Evolutionary conservation across 1,140 invertebrate species (phyloP).

Genomic region (Aphaenogaster ashmeadi): DNA sequence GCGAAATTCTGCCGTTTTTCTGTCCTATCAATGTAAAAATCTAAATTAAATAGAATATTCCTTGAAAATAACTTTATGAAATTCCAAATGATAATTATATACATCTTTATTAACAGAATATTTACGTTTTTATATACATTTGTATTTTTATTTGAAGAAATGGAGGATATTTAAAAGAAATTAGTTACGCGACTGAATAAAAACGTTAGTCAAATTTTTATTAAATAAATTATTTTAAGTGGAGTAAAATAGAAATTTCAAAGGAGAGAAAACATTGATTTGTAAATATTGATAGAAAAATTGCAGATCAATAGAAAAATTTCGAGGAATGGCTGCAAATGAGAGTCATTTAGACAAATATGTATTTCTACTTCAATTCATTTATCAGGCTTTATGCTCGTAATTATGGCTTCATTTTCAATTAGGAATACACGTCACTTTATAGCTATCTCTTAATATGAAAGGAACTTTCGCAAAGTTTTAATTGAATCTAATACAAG

Average conservation of each 20-base stretch:
- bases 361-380: background rate
- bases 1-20: conserved; percentile 6
- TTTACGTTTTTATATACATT: background rate
- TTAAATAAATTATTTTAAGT: background rate
- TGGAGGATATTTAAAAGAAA: background rate
- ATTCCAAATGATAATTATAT: background rate
- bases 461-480: conserved; percentile 24
- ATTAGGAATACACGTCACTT: background rate
- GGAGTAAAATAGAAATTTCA: background rate
- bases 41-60: background rate
- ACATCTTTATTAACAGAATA: background rate
- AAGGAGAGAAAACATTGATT: background rate
- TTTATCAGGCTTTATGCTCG: conserved; percentile 11
- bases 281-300: background rate
- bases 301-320: background rate
- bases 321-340: background rate
- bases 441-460: conserved; percentile 43
- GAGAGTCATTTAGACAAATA: conserved; percentile 3
- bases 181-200: background rate
- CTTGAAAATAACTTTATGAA: background rate
- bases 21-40: background rate
- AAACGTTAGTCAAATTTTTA: background rate
- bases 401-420: conserved; percentile 36
- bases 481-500: conserved; percentile 59
- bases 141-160: background rate